Conservation (phyloP, 2,797 vertebrate species). For the Sternotherus odoratus region DNA sequence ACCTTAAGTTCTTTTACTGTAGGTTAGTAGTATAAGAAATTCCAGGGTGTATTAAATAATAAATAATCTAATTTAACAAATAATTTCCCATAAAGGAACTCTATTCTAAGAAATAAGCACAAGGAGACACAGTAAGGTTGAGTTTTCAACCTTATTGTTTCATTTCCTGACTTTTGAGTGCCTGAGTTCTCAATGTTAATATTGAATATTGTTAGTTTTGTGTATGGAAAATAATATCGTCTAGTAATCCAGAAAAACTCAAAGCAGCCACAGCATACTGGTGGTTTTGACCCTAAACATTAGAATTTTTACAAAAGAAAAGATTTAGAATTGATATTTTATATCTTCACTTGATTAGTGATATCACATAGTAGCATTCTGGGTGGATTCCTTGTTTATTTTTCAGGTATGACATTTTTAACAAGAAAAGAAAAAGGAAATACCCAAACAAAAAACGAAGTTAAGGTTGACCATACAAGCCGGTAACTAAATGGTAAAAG, state of each 20-base stretch:
- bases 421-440: background rate
- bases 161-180: background rate
- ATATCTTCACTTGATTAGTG: background rate
- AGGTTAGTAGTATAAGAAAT: background rate
- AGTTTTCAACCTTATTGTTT: background rate
- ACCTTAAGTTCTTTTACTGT: background rate
- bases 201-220: background rate
- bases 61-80: background rate
- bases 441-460: background rate
- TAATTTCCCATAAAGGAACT: background rate
- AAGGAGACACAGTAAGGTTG: background rate
- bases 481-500: background rate
- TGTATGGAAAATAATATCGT: background rate
- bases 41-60: background rate
- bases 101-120: background rate
- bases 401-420: background rate
- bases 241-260: background rate
- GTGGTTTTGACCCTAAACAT: background rate
- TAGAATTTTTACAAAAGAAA: background rate
- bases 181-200: background rate
- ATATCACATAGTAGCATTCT: background rate
- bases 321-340: background rate
- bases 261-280: background rate
- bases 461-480: background rate
- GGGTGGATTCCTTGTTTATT: background rate